phyloP scores from a whole-genome alignment of 1,140 invertebrate species.

The Euglossa dilemma region DNA sequence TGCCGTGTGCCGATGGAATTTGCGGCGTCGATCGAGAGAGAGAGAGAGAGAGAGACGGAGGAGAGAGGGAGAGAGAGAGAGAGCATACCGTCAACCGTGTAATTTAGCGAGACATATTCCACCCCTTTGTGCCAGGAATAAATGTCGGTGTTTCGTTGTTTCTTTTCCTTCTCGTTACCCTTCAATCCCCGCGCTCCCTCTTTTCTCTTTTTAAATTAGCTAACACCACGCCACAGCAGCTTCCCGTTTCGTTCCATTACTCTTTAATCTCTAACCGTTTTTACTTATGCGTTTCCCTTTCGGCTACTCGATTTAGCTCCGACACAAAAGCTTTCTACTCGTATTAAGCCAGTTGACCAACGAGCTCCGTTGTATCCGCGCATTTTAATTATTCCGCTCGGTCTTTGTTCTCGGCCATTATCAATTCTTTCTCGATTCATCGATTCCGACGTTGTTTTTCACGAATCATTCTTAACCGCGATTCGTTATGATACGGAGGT shows the following conservation, averaged over 20 bases:
- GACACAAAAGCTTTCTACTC: constrained; percentile 28
- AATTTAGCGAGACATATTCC: background rate
- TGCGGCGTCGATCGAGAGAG: background rate
- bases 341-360: background rate
- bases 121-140: background rate
- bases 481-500: background rate
- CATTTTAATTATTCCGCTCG: constrained; percentile 22
- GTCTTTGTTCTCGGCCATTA: background rate
- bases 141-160: background rate
- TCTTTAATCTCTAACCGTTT: background rate
- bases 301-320: background rate
- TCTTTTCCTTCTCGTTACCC: background rate
- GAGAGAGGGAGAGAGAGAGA: background rate
- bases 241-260: background rate
- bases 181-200: background rate
- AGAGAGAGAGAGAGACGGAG: too few relatives aligned
- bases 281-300: background rate
- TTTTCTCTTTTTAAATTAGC: background rate
- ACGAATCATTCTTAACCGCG: background rate
- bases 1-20: background rate
- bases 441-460: constrained; percentile 16
- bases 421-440: constrained; percentile 5
- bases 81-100: too few relatives aligned
- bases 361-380: background rate
- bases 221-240: background rate